Conservation (phyloP, 2,888 invertebrate species). For the Plagiodera versicolora region DNA sequence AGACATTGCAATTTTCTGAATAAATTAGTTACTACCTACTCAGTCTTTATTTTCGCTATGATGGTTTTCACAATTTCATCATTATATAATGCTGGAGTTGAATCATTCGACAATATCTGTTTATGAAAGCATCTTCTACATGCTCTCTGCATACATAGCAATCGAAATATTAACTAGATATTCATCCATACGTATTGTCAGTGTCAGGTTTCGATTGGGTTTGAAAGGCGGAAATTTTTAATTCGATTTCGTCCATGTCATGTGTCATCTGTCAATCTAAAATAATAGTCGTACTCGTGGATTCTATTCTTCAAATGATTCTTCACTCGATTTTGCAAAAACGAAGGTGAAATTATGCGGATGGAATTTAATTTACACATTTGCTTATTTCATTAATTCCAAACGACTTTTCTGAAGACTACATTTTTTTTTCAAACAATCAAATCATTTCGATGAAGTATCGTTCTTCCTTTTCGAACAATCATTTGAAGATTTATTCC, state of each 20-base stretch:
- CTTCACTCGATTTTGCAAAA: too few species aligned
- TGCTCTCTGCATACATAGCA: background rate
- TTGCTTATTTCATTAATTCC: too few species aligned
- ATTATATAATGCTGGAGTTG: background rate
- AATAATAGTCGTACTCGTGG: background rate
- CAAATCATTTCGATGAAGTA: too few species aligned
- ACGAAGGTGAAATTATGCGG: too few species aligned
- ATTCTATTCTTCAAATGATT: too few species aligned
- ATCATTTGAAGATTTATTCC: too few species aligned
- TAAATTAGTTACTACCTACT: background rate
- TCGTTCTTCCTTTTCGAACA: too few species aligned
- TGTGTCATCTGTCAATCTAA: background rate
- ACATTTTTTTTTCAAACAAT: too few species aligned
- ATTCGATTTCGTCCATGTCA: background rate
- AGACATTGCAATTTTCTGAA: too few species aligned
- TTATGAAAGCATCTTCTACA: background rate
- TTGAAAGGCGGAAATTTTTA: slow-evolving; percentile 6
- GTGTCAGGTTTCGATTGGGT: background rate
- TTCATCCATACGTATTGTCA: background rate
- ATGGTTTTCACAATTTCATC: background rate
- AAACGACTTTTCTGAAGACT: too few species aligned
- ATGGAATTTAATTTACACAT: too few species aligned
- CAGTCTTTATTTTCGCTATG: background rate
- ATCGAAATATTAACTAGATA: background rate
- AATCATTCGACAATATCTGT: background rate